phyloP scores from a whole-genome alignment of 2,888 invertebrate genomes.

The Ptilodon capucinus region DNA sequence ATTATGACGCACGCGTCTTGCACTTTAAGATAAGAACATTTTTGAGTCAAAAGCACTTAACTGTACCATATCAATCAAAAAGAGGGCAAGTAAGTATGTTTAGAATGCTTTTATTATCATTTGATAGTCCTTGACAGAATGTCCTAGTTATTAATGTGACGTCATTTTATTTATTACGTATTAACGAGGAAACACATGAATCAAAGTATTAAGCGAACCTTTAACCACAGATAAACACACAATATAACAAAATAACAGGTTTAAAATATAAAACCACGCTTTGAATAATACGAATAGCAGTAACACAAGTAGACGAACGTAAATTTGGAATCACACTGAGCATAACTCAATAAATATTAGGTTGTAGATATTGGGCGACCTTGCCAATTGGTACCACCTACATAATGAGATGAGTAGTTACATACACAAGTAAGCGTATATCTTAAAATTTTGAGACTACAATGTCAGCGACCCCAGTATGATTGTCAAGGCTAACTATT shows the following conservation, averaged over 20 bases:
- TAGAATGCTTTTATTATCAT: too few species aligned
- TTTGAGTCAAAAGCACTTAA: too few species aligned
- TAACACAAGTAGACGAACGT: constrained; percentile 13
- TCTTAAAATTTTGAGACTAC: constrained; percentile 46
- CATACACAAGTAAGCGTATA: constrained; percentile 46
- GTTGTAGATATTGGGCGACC: constrained; percentile 42
- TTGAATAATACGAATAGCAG: background rate
- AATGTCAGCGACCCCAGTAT: constrained; percentile 51
- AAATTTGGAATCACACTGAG: constrained; percentile 42
- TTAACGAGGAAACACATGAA: background rate
- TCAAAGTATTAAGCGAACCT: background rate
- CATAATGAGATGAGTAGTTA: constrained; percentile 59
- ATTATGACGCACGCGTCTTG: too few species aligned
- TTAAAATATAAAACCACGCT: background rate
- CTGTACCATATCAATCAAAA: too few species aligned
- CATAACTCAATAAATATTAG: constrained; percentile 17
- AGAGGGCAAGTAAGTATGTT: too few species aligned
- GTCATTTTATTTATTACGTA: too few species aligned
- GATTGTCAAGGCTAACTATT: constrained; percentile 50
- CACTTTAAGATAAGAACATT: too few species aligned
- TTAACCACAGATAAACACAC: constrained; percentile 7
- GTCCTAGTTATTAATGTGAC: too few species aligned
- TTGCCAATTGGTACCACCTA: constrained; percentile 68
- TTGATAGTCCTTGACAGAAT: too few species aligned
- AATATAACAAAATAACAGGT: background rate